phyloP scores from a whole-genome alignment of 2,888 invertebrate genomes.

The Merodon equestris region DNA sequence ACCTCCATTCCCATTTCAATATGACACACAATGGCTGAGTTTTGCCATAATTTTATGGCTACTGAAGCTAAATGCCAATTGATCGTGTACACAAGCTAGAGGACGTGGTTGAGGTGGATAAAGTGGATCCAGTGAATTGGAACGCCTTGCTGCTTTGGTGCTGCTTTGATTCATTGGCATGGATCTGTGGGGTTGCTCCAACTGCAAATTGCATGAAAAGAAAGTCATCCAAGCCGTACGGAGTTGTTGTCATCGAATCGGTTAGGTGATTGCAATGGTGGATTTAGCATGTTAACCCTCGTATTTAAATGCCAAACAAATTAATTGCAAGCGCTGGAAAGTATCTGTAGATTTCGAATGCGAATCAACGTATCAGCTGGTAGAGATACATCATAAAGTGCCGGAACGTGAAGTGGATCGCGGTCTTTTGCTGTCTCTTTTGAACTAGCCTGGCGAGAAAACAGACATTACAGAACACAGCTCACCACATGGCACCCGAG shows the following conservation, averaged over 20 bases:
- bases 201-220: conserved; percentile 8
- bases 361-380: conserved; percentile 57
- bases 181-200: background rate
- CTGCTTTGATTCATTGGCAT: conserved; percentile 10
- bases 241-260: no score
- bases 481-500: conserved; percentile 10
- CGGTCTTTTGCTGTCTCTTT: no score
- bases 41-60: conserved; percentile 64
- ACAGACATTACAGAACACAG: background rate
- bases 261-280: background rate
- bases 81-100: conserved; percentile 29
- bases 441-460: no score
- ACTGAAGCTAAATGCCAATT: conserved; percentile 64
- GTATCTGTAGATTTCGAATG: no score
- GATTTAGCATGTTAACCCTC: conserved; percentile 27
- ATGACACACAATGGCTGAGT: conserved; percentile 57
- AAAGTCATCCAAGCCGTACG: conserved; percentile 3
- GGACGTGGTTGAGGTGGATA: background rate
- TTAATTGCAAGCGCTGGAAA: conserved; percentile 54
- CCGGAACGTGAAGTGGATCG: conserved; percentile 39
- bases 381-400: conserved; percentile 57
- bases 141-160: conserved; percentile 20
- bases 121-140: conserved; percentile 35
- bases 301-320: conserved; percentile 57
- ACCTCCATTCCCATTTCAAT: conserved; percentile 44